Evolutionary conservation across 2,113 vertebrate genomes (phyloP).

Genomic region (Cyanistes caeruleus): DNA sequence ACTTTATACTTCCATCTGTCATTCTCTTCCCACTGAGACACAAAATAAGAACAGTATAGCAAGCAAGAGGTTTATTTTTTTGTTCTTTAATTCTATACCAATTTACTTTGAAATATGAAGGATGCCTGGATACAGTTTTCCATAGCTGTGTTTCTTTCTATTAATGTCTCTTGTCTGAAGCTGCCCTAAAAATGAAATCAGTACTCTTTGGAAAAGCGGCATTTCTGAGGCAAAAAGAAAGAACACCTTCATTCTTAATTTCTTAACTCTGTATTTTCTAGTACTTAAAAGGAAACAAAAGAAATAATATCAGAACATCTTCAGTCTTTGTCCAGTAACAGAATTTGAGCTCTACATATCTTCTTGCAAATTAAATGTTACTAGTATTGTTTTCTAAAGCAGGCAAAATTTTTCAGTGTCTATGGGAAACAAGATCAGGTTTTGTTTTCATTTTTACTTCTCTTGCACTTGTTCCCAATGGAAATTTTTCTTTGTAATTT

Average conservation of each 20-base stretch:
- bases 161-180: neutral
- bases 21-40: constrained; percentile 40
- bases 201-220: neutral
- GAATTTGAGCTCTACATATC: neutral
- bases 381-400: neutral
- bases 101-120: constrained; percentile 30
- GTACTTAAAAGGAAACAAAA: neutral
- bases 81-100: neutral
- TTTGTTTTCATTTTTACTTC: neutral
- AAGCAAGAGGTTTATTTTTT: neutral
- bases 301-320: neutral
- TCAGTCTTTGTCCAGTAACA: neutral
- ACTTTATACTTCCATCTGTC: constrained; percentile 78
- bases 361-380: neutral
- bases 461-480: neutral
- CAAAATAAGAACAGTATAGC: neutral
- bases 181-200: neutral
- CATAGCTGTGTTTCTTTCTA: neutral
- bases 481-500: neutral
- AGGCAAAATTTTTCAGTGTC: neutral
- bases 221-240: neutral
- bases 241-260: fast-evolving
- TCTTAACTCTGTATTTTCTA: neutral
- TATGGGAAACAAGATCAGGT: neutral
- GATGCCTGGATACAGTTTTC: neutral